Evolutionary conservation across 92 coral and sea anemone genomes (phyloP).

Genomic region (Porites evermanni): DNA sequence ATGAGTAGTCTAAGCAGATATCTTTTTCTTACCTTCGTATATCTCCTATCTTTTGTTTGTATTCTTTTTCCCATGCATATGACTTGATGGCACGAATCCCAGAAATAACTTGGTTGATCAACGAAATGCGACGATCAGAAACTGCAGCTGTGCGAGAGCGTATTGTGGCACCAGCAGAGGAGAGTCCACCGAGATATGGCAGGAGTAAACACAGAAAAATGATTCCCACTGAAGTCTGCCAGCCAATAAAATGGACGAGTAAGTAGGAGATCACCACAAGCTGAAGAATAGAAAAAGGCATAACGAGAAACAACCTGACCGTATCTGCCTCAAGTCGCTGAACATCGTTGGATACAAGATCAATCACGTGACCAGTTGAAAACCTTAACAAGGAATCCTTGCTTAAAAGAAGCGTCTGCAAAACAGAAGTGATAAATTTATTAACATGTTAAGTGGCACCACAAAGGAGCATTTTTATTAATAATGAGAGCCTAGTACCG

Average conservation of each 20-base stretch:
- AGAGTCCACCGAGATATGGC: neutral
- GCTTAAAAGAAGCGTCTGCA: constrained; percentile 2
- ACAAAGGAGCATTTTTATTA: too few relatives aligned
- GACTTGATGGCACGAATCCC: neutral
- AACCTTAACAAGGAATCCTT: neutral
- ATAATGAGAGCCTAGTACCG: too few relatives aligned
- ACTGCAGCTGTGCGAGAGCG: neutral
- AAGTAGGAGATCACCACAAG: neutral
- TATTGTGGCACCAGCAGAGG: neutral
- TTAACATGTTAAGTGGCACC: too few relatives aligned
- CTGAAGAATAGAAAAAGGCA: neutral
- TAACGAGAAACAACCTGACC: neutral
- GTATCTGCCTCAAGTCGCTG: neutral
- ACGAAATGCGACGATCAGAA: constrained; percentile 1
- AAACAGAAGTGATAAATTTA: too few relatives aligned
- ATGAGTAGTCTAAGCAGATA: neutral
- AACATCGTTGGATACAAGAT: neutral
- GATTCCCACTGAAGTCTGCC: neutral
- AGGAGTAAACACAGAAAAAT: neutral
- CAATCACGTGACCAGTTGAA: constrained; percentile 1
- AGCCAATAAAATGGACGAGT: neutral
- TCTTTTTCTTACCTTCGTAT: neutral
- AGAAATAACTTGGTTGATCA: neutral
- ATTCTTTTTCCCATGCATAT: neutral
- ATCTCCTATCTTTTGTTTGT: neutral